phyloP scores from a whole-genome alignment of 1,140 invertebrate species.

The Catajapyx aquilonaris region DNA sequence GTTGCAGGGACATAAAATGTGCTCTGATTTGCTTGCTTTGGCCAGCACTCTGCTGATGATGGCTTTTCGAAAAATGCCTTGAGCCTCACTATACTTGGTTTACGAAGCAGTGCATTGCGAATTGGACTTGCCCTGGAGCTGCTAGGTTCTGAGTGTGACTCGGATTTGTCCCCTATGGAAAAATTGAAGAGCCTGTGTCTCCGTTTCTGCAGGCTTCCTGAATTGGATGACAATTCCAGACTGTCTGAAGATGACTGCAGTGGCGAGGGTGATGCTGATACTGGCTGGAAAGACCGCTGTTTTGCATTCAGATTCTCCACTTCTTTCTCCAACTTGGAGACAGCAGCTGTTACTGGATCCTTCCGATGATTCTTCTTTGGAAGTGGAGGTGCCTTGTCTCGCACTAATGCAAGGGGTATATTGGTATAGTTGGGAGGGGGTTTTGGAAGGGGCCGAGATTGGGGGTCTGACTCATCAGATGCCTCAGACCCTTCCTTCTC shows the following conservation, averaged over 20 bases:
- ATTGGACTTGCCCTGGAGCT: constrained; percentile 12
- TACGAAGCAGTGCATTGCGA: constrained; percentile 15
- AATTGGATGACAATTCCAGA: background rate
- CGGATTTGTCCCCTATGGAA: constrained; percentile 7
- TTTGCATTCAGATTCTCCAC: constrained; percentile 18
- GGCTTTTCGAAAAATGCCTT: constrained; percentile 28
- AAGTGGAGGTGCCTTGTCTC: constrained; percentile 11
- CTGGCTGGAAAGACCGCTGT: constrained; percentile 8
- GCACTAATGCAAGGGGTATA: constrained; percentile 6
- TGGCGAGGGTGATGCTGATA: background rate
- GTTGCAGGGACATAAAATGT: constrained; percentile 1
- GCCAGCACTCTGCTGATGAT: constrained; percentile 8
- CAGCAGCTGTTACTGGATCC: constrained; percentile 7
- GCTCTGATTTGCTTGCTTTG: constrained; percentile 9
- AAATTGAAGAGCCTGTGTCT: constrained; percentile 6
- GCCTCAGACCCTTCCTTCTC: constrained; percentile 12
- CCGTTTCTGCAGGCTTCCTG: constrained; percentile 1
- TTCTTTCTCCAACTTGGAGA: constrained; percentile 19
- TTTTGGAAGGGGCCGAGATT: no score
- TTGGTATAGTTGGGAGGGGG: background rate
- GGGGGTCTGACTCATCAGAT: constrained; percentile 6
- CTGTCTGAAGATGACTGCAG: constrained; percentile 3
- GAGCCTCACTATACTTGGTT: constrained; percentile 24
- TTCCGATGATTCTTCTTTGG: constrained; percentile 12
- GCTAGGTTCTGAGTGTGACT: constrained; percentile 3